Conservation (phyloP, 2,113 vertebrate species). For the Tiliqua scincoides region DNA sequence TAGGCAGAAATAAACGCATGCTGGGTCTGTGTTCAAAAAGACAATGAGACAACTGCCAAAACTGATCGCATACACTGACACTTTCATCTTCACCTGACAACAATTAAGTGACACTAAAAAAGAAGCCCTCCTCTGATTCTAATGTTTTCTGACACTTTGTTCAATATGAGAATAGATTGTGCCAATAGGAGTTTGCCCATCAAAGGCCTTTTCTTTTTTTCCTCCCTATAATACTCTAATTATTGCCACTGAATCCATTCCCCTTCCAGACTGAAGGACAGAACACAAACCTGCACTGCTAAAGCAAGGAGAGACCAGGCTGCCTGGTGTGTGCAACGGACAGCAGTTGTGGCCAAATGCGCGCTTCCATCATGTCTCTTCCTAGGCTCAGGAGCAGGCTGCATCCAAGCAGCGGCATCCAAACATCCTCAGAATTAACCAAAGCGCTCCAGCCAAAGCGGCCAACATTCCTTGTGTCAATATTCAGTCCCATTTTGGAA, state of each 20-base stretch:
- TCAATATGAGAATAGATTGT: slow-evolving; percentile 1
- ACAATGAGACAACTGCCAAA: slow-evolving; percentile 34
- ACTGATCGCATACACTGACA: neutral
- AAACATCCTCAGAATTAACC: slow-evolving; percentile 46
- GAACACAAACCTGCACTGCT: neutral
- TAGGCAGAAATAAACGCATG: neutral
- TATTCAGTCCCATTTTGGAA: slow-evolving; percentile 46
- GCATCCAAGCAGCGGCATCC: slow-evolving; percentile 7
- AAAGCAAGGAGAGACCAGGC: neutral
- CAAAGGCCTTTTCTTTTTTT: neutral
- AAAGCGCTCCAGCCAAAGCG: slow-evolving; percentile 42
- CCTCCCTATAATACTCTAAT: neutral
- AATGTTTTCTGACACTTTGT: neutral
- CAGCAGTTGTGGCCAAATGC: neutral
- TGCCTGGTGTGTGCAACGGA: neutral
- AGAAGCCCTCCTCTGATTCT: neutral
- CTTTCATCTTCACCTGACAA: slow-evolving; percentile 32
- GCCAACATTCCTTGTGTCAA: slow-evolving; percentile 24
- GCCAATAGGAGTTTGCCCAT: neutral
- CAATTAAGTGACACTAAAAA: neutral
- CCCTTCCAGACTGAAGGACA: neutral
- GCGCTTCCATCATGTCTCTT: slow-evolving; percentile 32
- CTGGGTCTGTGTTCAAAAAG: slow-evolving; percentile 33
- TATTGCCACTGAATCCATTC: neutral
- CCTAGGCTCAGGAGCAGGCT: slow-evolving; percentile 30